Conservation (phyloP, 2,888 invertebrate genomes). For the Trilocha varians region DNA sequence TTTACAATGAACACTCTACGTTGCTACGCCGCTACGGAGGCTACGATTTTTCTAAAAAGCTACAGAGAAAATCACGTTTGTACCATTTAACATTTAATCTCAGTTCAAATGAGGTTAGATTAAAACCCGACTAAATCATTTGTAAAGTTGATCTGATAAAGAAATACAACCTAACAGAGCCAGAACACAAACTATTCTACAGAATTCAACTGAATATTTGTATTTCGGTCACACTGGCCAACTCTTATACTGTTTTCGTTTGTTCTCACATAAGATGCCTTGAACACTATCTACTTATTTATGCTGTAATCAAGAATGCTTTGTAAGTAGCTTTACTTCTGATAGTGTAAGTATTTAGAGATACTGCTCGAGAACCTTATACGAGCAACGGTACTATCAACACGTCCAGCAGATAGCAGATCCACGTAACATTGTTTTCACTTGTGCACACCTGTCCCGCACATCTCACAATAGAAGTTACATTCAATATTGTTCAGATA, state of each 20-base stretch:
- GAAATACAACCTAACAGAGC: too few relatives aligned
- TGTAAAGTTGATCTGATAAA: too few relatives aligned
- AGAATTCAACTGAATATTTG: too few relatives aligned
- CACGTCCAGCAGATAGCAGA: conserved; percentile 2
- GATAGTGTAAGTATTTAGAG: neutral
- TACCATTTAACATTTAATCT: neutral
- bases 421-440: conserved; percentile 1
- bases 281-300: too few relatives aligned
- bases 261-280: too few relatives aligned
- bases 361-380: neutral
- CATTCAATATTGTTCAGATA: conserved; percentile 44
- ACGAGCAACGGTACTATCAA: conserved; percentile 1
- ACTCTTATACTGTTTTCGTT: too few relatives aligned
- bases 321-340: neutral
- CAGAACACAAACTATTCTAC: too few relatives aligned
- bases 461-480: conserved; percentile 38
- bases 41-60: conserved; percentile 13
- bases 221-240: too few relatives aligned
- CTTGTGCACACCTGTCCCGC: conserved; percentile 37
- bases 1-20: conserved; percentile 1
- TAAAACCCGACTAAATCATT: neutral
- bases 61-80: neutral
- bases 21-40: conserved; percentile 21
- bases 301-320: too few relatives aligned
- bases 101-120: neutral